phyloP scores from a whole-genome alignment of 2,113 vertebrate genomes.

The Micronycteris hirsuta region DNA sequence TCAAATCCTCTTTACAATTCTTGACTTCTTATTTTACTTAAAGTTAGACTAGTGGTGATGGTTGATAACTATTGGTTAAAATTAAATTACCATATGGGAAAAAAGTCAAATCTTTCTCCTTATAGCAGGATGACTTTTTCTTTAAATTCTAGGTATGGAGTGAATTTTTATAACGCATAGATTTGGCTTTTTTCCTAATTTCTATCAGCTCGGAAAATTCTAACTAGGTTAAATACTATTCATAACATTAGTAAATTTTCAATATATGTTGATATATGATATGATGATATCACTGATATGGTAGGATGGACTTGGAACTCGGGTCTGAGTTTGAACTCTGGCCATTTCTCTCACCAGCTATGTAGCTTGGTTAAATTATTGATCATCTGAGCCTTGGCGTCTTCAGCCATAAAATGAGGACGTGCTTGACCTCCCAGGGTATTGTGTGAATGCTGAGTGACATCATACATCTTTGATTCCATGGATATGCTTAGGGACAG shows the following conservation, averaged over 20 bases:
- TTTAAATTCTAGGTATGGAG: neutral
- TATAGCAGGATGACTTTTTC: neutral
- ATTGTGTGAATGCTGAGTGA: neutral
- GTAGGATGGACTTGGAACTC: neutral
- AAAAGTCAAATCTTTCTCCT: neutral
- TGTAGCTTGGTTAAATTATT: neutral
- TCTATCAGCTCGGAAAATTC: neutral
- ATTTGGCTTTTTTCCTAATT: neutral
- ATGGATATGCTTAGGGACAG: neutral
- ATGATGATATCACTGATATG: no score
- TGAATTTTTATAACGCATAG: neutral
- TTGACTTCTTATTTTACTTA: constrained; percentile 15
- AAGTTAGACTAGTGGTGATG: neutral
- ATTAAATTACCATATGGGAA: neutral
- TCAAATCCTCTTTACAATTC: neutral
- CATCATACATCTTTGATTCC: neutral
- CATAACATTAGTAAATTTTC: neutral
- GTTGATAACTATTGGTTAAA: neutral
- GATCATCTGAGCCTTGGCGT: neutral
- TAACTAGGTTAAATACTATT: neutral
- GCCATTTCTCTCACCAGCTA: neutral
- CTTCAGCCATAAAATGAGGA: neutral
- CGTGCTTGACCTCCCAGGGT: neutral
- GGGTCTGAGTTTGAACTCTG: neutral
- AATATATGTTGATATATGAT: neutral